Evolutionary conservation across 2,797 vertebrate species (phyloP).

Genomic region (Neosalanx taihuensis): DNA sequence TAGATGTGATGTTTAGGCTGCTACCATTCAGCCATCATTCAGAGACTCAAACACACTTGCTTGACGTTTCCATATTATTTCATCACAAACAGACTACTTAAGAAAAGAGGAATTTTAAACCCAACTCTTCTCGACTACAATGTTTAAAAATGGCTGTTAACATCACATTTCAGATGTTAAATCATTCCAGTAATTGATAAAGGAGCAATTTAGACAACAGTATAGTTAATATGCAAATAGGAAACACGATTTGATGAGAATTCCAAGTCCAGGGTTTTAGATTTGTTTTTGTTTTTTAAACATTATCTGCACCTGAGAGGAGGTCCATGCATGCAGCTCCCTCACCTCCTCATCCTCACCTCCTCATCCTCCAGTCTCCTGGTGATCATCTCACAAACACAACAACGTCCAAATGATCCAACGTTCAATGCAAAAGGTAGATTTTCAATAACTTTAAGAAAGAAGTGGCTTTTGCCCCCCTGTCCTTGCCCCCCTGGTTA

Average conservation of each 20-base stretch:
- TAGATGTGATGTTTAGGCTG: background rate
- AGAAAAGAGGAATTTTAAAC: conserved; percentile 47
- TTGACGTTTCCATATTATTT: background rate
- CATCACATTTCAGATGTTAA: background rate
- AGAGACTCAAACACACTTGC: background rate
- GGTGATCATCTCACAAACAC: conserved; percentile 24
- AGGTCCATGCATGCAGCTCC: conserved; percentile 52
- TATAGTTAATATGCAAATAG: conserved; percentile 19
- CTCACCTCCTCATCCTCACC: conserved; percentile 46
- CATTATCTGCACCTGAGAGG: conserved; percentile 70
- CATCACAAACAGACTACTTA: background rate
- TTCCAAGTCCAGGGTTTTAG: conserved; percentile 59
- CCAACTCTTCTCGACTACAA: conserved; percentile 45
- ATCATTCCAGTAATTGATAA: background rate
- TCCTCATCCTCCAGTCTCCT: conserved; percentile 41
- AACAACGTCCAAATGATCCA: conserved; percentile 53
- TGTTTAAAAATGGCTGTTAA: conserved; percentile 60
- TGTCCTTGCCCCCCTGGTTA: background rate
- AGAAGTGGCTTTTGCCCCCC: conserved; percentile 1
- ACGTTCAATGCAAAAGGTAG: conserved; percentile 13
- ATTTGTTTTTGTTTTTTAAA: background rate
- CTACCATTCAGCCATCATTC: background rate
- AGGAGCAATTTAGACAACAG: conserved; percentile 16
- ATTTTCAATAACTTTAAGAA: conserved; percentile 18
- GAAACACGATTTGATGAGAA: conserved; percentile 29